Percentiles rank a stretch among this genome's conserved stretches.
Conservation (phyloP, 1,140 invertebrate genomes). For the Caenorhabditis tropicalis region DNA sequence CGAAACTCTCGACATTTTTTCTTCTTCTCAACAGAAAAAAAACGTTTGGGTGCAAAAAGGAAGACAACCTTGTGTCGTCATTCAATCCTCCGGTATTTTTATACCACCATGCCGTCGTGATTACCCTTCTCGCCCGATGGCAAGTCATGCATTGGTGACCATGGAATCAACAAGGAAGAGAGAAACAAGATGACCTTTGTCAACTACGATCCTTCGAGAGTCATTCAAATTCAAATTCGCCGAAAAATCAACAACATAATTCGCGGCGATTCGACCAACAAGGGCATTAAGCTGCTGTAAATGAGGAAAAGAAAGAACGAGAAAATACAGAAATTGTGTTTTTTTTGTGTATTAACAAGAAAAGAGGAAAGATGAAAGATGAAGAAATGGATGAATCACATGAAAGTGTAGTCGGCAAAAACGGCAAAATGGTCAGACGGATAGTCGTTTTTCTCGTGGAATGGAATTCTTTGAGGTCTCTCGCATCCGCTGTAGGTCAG, state of each 20-base stretch:
- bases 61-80: neutral
- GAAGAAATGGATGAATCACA: neutral
- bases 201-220: too few species aligned
- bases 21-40: neutral
- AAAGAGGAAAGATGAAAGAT: neutral
- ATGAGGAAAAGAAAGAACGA: neutral
- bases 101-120: conserved; percentile 12
- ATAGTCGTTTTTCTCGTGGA: conserved; percentile 60
- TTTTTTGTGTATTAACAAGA: conserved; percentile 3
- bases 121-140: neutral
- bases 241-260: neutral
- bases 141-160: conserved; percentile 19
- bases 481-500: conserved; percentile 56
- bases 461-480: conserved; percentile 56
- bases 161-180: conserved; percentile 35
- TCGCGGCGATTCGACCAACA: conserved; percentile 30
- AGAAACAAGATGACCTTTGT: conserved; percentile 5
- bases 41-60: neutral
- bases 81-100: neutral
- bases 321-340: neutral
- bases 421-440: conserved; percentile 67
- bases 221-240: conserved; percentile 17
- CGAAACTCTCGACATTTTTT: neutral
- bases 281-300: neutral
- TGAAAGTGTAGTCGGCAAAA: conserved; percentile 61